Percentiles rank a stretch among this genome's conserved stretches.
Evolutionary conservation across 92 coral and sea anemone genomes (phyloP).

Genomic region (Desmophyllum pertusum): DNA sequence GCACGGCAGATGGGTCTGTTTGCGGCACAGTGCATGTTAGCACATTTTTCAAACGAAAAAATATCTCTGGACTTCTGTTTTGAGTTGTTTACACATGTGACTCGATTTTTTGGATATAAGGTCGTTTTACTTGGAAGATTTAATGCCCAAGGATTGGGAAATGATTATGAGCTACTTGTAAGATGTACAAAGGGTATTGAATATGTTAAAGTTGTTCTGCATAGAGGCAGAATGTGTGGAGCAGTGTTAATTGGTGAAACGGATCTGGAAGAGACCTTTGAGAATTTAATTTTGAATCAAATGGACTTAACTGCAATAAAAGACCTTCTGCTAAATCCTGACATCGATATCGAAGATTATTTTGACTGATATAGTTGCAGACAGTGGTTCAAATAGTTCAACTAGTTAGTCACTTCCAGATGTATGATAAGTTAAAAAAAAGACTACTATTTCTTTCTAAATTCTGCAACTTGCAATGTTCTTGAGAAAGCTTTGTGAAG

Average conservation of each 20-base stretch:
- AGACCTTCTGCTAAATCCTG: conserved; percentile 84
- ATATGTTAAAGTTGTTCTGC: conserved; percentile 88
- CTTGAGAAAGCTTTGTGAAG: too few relatives aligned
- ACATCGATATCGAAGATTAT: conserved; percentile 93
- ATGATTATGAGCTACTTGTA: conserved; percentile 77
- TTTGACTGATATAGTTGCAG: conserved; percentile 69
- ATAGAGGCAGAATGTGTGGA: conserved; percentile 82
- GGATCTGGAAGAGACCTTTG: conserved; percentile 97
- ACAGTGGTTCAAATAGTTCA: not conserved
- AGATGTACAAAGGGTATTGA: conserved; percentile 87
- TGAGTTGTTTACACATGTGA: conserved; percentile 91
- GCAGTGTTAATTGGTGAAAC: conserved; percentile 96
- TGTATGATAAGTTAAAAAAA: too few relatives aligned
- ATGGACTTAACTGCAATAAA: conserved; percentile 82
- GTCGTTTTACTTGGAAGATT: conserved; percentile 86
- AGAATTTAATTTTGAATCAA: conserved; percentile 92
- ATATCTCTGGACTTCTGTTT: conserved; percentile 85
- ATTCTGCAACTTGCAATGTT: too few relatives aligned
- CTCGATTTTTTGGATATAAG: conserved; percentile 93
- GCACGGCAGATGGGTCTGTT: conserved; percentile 96
- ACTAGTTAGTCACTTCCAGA: not conserved
- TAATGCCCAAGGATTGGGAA: conserved; percentile 84
- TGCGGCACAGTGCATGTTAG: conserved; percentile 87
- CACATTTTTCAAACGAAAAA: conserved; percentile 63
- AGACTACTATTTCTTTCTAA: too few relatives aligned